phyloP scores from a whole-genome alignment of 2,113 vertebrate species.

The Podarcis muralis region DNA sequence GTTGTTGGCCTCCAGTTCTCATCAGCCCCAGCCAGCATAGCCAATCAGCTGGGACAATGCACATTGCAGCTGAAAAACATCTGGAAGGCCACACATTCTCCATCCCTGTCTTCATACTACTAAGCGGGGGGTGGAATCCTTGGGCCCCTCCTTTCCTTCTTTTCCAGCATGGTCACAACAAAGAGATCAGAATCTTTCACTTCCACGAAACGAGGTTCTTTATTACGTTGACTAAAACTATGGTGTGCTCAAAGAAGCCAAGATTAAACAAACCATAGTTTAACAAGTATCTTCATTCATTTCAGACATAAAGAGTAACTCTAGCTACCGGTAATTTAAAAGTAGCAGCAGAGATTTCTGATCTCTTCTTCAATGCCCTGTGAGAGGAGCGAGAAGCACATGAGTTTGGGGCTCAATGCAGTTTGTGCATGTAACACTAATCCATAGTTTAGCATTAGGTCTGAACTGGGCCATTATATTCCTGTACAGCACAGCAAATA shows the following conservation, averaged over 20 bases:
- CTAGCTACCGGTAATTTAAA: background rate
- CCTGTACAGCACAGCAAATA: background rate
- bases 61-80: too few relatives aligned
- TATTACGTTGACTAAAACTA: too few relatives aligned
- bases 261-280: background rate
- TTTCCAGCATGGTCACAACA: background rate
- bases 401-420: background rate
- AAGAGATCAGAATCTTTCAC: background rate
- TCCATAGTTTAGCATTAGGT: too few relatives aligned
- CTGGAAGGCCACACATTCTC: too few relatives aligned
- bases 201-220: background rate
- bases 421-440: background rate
- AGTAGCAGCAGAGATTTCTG: background rate
- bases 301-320: background rate
- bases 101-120: too few relatives aligned
- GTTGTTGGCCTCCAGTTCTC: too few relatives aligned
- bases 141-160: too few relatives aligned
- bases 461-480: too few relatives aligned
- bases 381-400: background rate
- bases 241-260: background rate
- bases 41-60: too few relatives aligned
- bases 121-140: too few relatives aligned
- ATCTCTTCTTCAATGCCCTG: background rate
- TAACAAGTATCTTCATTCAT: background rate
- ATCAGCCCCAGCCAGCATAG: too few relatives aligned